Percentiles rank a stretch among this genome's conserved stretches.
Evolutionary conservation across 2,797 vertebrate genomes (phyloP).

Genomic region (Potorous gilbertii): DNA sequence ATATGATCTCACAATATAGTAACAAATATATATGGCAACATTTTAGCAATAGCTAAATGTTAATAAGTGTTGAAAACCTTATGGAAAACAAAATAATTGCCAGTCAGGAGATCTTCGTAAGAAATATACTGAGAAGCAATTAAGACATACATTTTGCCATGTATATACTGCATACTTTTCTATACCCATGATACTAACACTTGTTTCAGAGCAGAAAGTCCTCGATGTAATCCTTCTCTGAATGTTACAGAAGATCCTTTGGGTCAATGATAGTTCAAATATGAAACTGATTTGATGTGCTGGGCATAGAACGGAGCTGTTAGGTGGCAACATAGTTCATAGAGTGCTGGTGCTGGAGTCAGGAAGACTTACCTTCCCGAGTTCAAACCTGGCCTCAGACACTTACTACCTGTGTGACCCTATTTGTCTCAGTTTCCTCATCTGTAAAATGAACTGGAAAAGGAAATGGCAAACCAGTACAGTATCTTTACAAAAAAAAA

Average conservation of each 20-base stretch:
- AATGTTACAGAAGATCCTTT: conserved; percentile 40
- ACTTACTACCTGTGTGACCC: background rate
- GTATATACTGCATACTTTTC: background rate
- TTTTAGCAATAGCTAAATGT: conserved; percentile 27
- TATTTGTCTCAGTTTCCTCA: background rate
- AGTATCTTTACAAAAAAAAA: background rate
- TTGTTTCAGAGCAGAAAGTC: background rate
- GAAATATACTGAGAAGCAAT: background rate
- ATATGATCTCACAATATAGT: background rate
- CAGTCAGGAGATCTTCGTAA: conserved; percentile 34
- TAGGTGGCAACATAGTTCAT: background rate
- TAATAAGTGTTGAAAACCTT: conserved; percentile 30
- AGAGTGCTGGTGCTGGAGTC: background rate
- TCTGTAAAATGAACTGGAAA: background rate
- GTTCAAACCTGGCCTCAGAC: background rate
- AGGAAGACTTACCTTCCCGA: background rate
- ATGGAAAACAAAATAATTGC: background rate
- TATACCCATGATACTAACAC: background rate
- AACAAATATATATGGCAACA: background rate
- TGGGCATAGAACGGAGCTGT: background rate
- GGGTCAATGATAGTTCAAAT: conserved; percentile 44
- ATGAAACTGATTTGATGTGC: background rate
- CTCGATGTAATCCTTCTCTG: conserved; percentile 24
- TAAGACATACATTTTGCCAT: background rate
- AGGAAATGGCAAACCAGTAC: background rate